phyloP scores from a whole-genome alignment of 2,888 invertebrate species.

The Drosophila diplacantha region DNA sequence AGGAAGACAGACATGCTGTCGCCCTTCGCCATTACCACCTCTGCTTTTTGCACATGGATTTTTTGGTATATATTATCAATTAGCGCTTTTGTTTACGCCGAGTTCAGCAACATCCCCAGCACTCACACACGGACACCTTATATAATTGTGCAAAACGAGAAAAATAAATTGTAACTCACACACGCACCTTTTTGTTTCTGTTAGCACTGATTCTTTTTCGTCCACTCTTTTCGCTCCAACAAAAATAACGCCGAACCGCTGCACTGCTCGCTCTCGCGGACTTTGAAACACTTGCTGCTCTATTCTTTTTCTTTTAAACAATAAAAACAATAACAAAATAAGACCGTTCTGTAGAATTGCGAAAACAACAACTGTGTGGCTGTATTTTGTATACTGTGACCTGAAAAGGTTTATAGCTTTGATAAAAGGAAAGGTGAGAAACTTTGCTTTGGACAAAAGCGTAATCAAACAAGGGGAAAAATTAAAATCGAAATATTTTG shows the following conservation, averaged over 20 bases:
- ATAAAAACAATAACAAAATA: slow-evolving; percentile 28
- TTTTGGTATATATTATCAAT: not conserved
- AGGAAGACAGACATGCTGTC: too few relatives aligned
- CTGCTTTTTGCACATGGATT: slow-evolving; percentile 1
- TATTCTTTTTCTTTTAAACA: slow-evolving; percentile 7
- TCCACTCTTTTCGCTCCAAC: slow-evolving; percentile 30
- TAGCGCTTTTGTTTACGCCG: slow-evolving; percentile 16
- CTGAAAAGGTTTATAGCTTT: not conserved
- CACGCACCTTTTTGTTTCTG: slow-evolving; percentile 64
- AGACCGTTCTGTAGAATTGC: not conserved
- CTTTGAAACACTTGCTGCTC: slow-evolving; percentile 10
- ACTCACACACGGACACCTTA: slow-evolving; percentile 37
- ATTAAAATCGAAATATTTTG: not conserved
- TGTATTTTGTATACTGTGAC: not conserved
- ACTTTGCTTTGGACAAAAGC: not conserved
- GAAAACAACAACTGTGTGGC: not conserved
- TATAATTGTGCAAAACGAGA: slow-evolving; percentile 51
- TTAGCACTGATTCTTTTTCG: slow-evolving; percentile 58
- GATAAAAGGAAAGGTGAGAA: not conserved
- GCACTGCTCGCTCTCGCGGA: slow-evolving; percentile 4
- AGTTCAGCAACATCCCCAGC: slow-evolving; percentile 11
- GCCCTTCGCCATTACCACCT: not conserved
- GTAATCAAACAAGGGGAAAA: not conserved
- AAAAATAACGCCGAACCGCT: slow-evolving; percentile 1
- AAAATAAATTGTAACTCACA: slow-evolving; percentile 40